Conservation (phyloP, 2,797 vertebrate genomes). For the Epinephelus coioides region DNA sequence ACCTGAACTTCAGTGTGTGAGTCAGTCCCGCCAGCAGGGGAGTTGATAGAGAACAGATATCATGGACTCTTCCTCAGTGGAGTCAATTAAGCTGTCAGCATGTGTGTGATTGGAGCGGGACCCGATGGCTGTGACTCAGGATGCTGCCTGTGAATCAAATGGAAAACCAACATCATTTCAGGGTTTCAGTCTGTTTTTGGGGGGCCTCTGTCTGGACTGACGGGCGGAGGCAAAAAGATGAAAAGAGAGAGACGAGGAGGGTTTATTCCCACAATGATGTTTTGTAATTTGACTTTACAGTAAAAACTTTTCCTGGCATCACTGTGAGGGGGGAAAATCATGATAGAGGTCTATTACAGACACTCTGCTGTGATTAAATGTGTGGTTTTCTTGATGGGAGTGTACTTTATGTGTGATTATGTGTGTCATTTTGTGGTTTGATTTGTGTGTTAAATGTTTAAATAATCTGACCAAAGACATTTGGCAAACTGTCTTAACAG, state of each 20-base stretch:
- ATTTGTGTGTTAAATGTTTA: slow-evolving; percentile 21
- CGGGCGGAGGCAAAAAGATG: slow-evolving; percentile 31
- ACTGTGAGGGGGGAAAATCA: slow-evolving; percentile 12
- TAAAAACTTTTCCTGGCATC: slow-evolving; percentile 68
- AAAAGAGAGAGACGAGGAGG: slow-evolving; percentile 49
- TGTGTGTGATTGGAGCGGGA: slow-evolving; percentile 59
- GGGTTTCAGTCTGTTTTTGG: slow-evolving; percentile 52
- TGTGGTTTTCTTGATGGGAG: slow-evolving; percentile 47
- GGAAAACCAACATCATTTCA: slow-evolving; percentile 71
- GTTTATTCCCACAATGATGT: slow-evolving; percentile 45
- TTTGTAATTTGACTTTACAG: slow-evolving; percentile 51
- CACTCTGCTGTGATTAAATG: slow-evolving; percentile 38
- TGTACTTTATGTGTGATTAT: slow-evolving; percentile 33
- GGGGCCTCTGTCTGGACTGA: slow-evolving; percentile 58
- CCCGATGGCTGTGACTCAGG: slow-evolving; percentile 73
- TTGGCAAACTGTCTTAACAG: background rate
- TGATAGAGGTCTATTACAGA: slow-evolving; percentile 37
- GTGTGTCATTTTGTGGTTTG: slow-evolving; percentile 41
- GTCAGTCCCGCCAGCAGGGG: slow-evolving; percentile 68
- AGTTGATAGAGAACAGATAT: slow-evolving; percentile 57
- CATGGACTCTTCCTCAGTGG: slow-evolving; percentile 47
- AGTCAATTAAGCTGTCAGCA: slow-evolving; percentile 66
- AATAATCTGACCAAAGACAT: background rate
- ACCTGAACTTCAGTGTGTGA: slow-evolving; percentile 67
- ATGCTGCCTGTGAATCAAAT: slow-evolving; percentile 65